A percentile compares a stretch with the other conserved stretches of the same genome.
These are phyloP conservation scores for Drymonia ruficornis DNA, from an alignment of 2,888 invertebrate genomes.

Conservation along the genomic window DNA sequence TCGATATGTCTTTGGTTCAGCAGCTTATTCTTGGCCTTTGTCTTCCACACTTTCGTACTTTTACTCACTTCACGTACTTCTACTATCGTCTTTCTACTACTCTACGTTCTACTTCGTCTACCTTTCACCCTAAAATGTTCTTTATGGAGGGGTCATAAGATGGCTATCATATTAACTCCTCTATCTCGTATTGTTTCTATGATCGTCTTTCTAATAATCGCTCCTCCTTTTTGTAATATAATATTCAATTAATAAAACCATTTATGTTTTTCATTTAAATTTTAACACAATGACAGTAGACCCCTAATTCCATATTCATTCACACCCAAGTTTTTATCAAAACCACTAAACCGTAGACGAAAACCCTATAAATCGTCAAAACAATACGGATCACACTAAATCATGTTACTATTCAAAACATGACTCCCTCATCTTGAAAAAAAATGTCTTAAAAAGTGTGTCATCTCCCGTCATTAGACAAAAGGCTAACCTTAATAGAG, in stretches of 20 bases:
- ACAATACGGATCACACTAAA: conserved; percentile 75
- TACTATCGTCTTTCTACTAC: too few relatives aligned
- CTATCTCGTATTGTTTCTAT: too few relatives aligned
- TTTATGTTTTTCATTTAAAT: neutral
- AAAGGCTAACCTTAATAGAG: conserved; percentile 74
- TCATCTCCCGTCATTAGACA: conserved; percentile 78
- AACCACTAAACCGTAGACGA: conserved; percentile 45
- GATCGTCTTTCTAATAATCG: too few relatives aligned
- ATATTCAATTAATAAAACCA: neutral
- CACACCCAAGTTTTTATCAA: conserved; percentile 48
- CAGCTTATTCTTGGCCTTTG: too few relatives aligned
- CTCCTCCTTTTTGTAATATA: neutral
- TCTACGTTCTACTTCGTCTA: too few relatives aligned
- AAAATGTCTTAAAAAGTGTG: conserved; percentile 61
- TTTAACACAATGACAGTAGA: conserved; percentile 9
- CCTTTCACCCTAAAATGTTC: too few relatives aligned
- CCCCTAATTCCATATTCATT: conserved; percentile 25
- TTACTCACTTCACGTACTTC: too few relatives aligned
- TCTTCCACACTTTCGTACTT: too few relatives aligned
- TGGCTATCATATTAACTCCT: too few relatives aligned
- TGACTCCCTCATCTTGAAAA: conserved; percentile 55
- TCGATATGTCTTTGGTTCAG: too few relatives aligned
- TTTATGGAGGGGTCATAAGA: too few relatives aligned
- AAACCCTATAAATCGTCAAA: conserved; percentile 70
- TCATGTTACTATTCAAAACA: conserved; percentile 79